A percentile compares a stretch with the other conserved stretches of the same genome.
phyloP scores from a whole-genome alignment of 1,140 invertebrate species.

The Pectinophora gossypiella region DNA sequence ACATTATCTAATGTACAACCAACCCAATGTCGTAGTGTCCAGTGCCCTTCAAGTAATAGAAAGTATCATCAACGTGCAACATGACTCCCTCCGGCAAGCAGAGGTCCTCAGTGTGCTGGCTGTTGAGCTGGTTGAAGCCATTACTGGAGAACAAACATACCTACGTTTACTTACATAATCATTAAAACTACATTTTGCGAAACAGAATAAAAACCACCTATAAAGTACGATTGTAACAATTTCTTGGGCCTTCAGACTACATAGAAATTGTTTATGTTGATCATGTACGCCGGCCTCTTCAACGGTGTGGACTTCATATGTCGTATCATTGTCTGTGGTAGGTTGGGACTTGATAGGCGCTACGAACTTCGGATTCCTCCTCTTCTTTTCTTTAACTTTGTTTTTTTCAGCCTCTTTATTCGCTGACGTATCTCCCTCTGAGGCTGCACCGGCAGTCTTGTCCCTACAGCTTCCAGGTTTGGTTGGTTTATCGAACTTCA shows the following conservation, averaged over 20 bases:
- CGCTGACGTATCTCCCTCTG: too few relatives aligned
- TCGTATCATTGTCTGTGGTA: slow-evolving; percentile 37
- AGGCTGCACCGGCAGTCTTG: too few relatives aligned
- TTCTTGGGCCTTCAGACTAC: too few relatives aligned
- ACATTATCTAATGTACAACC: not conserved
- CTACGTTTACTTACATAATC: not conserved
- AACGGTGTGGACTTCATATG: slow-evolving; percentile 23
- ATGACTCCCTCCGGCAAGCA: slow-evolving; percentile 34
- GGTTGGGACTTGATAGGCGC: slow-evolving; percentile 47
- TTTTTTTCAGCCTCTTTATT: not conserved
- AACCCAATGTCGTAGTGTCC: not conserved
- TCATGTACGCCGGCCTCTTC: slow-evolving; percentile 15
- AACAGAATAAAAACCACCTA: too few relatives aligned
- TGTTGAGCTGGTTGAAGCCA: slow-evolving; percentile 44
- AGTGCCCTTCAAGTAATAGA: slow-evolving; percentile 36
- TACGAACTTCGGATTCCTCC: slow-evolving; percentile 38
- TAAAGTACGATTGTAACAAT: slow-evolving; percentile 31
- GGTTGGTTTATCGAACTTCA: slow-evolving; percentile 47
- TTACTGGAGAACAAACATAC: slow-evolving; percentile 29
- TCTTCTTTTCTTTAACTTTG: slow-evolving; percentile 19
- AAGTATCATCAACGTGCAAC: slow-evolving; percentile 23
- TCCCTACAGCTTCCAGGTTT: slow-evolving; percentile 16
- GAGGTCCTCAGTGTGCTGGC: slow-evolving; percentile 28
- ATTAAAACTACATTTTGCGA: not conserved
- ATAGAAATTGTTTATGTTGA: too few relatives aligned